Percentiles rank a stretch among this genome's conserved stretches.
Conservation (phyloP, 1,140 invertebrate species). For the Vanessa atalanta region DNA sequence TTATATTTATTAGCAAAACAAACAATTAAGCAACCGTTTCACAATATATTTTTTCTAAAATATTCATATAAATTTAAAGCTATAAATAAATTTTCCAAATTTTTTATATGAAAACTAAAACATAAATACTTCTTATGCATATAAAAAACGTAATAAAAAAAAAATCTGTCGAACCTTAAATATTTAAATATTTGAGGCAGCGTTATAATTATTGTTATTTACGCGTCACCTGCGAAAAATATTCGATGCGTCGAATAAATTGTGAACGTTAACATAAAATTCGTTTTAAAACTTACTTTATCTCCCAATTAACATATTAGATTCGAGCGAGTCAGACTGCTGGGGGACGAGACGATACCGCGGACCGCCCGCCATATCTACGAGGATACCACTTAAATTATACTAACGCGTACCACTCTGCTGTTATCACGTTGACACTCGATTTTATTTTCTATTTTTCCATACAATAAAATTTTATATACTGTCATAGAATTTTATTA, state of each 20-base stretch:
- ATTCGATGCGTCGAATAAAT: constrained; percentile 41
- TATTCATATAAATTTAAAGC: too few species aligned
- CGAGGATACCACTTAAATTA: constrained; percentile 28
- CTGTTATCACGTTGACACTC: constrained; percentile 22
- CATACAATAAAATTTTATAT: constrained; percentile 40
- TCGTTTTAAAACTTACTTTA: constrained; percentile 61
- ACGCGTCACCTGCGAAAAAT: constrained; percentile 37
- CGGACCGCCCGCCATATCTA: constrained; percentile 20
- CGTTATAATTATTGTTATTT: constrained; percentile 32
- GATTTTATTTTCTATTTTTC: constrained; percentile 31
- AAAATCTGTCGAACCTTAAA: constrained; percentile 7
- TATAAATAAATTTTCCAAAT: background rate
- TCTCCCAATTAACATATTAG: constrained; percentile 63
- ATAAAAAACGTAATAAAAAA: background rate
- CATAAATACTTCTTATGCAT: background rate
- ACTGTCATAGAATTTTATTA: constrained; percentile 23
- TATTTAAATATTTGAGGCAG: constrained; percentile 14
- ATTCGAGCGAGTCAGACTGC: constrained; percentile 53
- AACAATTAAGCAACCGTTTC: too few species aligned
- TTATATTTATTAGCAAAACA: too few species aligned
- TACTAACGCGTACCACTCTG: constrained; percentile 21
- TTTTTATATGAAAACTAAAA: background rate
- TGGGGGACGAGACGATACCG: constrained; percentile 44
- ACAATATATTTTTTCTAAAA: too few species aligned
- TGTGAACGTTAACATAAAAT: constrained; percentile 47